Evolutionary conservation across 2,113 vertebrate species (phyloP), one percentile per base, ranked within the genome.

Genomic region (Triplophysa dalaica): DNA sequence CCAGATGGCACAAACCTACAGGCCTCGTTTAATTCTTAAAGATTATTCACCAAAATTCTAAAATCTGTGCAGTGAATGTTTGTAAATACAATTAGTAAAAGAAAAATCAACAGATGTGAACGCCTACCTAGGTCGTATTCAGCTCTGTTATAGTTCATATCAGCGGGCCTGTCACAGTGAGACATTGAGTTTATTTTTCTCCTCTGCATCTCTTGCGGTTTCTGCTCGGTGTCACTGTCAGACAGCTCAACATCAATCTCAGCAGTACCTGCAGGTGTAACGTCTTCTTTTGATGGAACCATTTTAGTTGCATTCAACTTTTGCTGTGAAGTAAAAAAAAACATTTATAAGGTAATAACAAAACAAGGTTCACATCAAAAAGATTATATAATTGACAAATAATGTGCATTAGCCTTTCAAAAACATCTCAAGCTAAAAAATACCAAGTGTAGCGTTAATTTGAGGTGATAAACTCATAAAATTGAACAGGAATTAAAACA

Each of bases 201-300:
- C 13, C 70, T 78, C 7, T 48, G 33, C 0, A 17, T 11, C 48
- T 66, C 63, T 54, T 67, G 81, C 63, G 62, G 81, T 22, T 68
- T 70, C 2, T 72, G 70, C 2, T 79, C 80, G 0, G 24, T 60
- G 33, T 89, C 87, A 17, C 84, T 79, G 24, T 88, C 88, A 0
- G 86, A 88, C 21, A 89, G 80, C 60, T 89, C 87, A 9, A 88
- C 84, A 17, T 85, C 86, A 3, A 89, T 85, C 85, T 84, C 85
- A 0, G 85, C 87, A 1, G 81, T 56, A 26, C 2, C 14, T 43
- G 2, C 21, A 12, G 66, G 56, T 7, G 12, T 8, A 13, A 24
- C 8, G 0, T 17, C n/a, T 10, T 8, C 12, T 8, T 19, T 33
- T 2, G 43, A 19, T 0, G 12, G 13, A 6, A 8, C 68, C 6